Base-by-base conservation (phyloP, 2,888 invertebrate species). In the Microplitis manilae region DNA sequence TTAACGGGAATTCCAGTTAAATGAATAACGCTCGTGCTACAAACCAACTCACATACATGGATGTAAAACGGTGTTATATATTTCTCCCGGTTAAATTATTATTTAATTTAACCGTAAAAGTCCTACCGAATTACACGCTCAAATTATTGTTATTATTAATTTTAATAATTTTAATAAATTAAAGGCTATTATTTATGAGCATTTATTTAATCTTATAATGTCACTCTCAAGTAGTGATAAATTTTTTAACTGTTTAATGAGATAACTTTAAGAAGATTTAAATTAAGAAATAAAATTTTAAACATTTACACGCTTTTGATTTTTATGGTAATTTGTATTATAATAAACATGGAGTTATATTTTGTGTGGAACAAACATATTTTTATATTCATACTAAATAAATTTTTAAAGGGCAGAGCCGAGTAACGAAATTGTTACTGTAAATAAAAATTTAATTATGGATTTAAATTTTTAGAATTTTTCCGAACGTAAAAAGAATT, bases 1-100 rank as follows among this genome's bases (percentile, higher is more conserved):
- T 83, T 83, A 83, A 83, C 83, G 77, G 79, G 65, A 79, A 81
- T 83, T 80, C 82, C 81, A 79, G 78, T 79, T 80, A 75, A 75
- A 75, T 68, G 60, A 62, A 38, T 62, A 39, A 38, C 39, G 60
- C 15, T 68, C 68, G 40, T 40, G 40, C 40, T 40, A 39, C 40
- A 15, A 8, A 68, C 40, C 68, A 15, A 39, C 39, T 40, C 40
- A 40, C n/a, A 5, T 6, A n/a, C n/a, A 50, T 13, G 4, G 1
- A 65, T 30, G 1, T 30, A 68, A 39, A 67, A 39, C 13, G 15
- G 39, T 8, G 15, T 40, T 68, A n/a, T n/a, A 68, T 68, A 68
- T 40, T 13, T 17, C 9, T n/a, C 30, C 15, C 6, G 5, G n/a
- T n/a, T n/a, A 40, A 20, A 68, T n/a, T 38, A 68, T 15, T 5